Evolutionary conservation across 2,797 vertebrate species (phyloP).

Genomic region (Falco cherrug): DNA sequence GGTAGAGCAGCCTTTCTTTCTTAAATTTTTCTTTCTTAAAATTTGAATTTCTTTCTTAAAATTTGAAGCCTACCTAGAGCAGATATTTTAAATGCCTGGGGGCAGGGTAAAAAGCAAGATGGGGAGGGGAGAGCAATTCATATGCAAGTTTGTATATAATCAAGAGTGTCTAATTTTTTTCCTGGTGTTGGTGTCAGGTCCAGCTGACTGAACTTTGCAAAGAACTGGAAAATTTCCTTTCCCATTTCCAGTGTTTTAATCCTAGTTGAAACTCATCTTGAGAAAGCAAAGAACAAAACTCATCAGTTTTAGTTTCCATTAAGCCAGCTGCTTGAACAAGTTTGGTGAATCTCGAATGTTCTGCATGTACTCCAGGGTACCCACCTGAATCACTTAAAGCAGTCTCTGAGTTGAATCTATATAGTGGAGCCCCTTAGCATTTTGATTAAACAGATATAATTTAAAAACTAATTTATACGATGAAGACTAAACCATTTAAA

Average conservation of each 20-base stretch:
- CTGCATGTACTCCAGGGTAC: conserved; percentile 25
- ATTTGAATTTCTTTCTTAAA: too few relatives aligned
- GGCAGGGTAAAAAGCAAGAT: background rate
- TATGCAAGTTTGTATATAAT: background rate
- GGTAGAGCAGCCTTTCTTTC: background rate
- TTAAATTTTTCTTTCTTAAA: too few relatives aligned
- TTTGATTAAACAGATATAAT: conserved; percentile 43
- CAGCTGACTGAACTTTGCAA: conserved; percentile 20
- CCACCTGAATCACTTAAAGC: conserved; percentile 54
- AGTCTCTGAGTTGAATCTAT: conserved; percentile 27
- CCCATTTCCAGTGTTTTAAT: conserved; percentile 21
- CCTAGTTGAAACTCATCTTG: background rate
- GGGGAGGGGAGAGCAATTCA: background rate
- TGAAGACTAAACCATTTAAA: conserved; percentile 36
- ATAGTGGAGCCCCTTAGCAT: conserved; percentile 2
- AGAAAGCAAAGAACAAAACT: conserved; percentile 39
- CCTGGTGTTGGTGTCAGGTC: background rate
- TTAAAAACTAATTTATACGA: conserved; percentile 11
- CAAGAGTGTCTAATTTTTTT: conserved; percentile 7
- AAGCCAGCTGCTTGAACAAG: conserved; percentile 43
- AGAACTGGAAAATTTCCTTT: conserved; percentile 10
- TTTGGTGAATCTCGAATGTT: conserved; percentile 37
- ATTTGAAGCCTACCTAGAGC: background rate
- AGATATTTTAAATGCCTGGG: background rate
- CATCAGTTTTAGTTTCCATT: conserved; percentile 53